A percentile compares a stretch with the other conserved stretches of the same genome.
phyloP scores from a whole-genome alignment of 2,797 vertebrate species.

The Allobates femoralis region DNA sequence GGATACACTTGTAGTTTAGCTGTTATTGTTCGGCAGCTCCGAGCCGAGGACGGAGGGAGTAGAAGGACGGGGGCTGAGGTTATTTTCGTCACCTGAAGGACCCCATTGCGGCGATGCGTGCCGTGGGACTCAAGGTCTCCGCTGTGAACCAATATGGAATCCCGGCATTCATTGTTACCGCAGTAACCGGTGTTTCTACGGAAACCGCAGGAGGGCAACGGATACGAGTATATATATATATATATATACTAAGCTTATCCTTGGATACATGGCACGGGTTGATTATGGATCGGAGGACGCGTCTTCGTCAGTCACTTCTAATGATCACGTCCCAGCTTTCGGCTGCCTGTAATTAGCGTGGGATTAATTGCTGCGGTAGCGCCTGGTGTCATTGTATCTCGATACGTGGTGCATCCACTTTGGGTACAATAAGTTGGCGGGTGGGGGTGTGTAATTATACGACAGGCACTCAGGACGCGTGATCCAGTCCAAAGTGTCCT shows the following conservation, averaged over 20 bases:
- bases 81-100: neutral
- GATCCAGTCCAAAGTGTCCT: neutral
- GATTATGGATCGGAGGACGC: neutral
- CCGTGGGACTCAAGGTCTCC: slow-evolving; percentile 9
- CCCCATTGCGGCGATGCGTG: neutral
- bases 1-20: neutral
- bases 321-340: neutral
- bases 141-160: neutral
- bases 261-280: neutral
- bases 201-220: slow-evolving; percentile 27
- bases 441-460: neutral
- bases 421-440: neutral
- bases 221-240: neutral
- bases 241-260: neutral
- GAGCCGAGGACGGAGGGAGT: neutral
- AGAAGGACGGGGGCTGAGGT: neutral
- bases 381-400: neutral
- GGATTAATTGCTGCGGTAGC: slow-evolving; percentile 13
- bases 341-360: slow-evolving; percentile 7
- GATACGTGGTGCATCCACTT: neutral
- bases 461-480: neutral
- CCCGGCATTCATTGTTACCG: neutral
- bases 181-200: slow-evolving; percentile 32
- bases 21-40: neutral
- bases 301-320: neutral